phyloP scores from a whole-genome alignment of 2,888 invertebrate genomes.

The Caenorhabditis virilis region DNA sequence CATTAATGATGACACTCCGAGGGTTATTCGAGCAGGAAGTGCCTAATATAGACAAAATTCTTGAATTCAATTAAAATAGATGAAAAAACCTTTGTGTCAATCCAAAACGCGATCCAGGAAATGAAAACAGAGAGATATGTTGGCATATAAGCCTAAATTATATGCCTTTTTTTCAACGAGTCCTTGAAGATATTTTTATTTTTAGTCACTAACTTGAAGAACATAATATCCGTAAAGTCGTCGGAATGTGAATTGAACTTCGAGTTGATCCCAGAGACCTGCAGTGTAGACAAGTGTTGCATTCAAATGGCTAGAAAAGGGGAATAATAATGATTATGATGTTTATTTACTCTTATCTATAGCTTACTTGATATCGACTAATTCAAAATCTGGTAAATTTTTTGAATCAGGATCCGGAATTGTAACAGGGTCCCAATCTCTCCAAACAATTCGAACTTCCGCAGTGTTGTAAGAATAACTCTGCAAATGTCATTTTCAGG shows the following conservation, averaged over 20 bases:
- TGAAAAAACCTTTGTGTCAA: constrained; percentile 68
- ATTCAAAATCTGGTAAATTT: constrained; percentile 67
- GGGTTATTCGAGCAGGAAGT: constrained; percentile 67
- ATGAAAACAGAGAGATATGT: constrained; percentile 68
- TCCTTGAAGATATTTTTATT: not conserved
- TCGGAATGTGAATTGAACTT: constrained; percentile 65
- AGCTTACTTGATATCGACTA: constrained; percentile 51
- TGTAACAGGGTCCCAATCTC: constrained; percentile 66
- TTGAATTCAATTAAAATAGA: no score
- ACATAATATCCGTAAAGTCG: constrained; percentile 68
- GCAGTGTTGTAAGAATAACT: constrained; percentile 69
- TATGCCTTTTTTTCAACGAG: not conserved
- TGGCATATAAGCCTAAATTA: constrained; percentile 67
- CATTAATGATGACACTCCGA: constrained; percentile 65
- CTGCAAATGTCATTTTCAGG: constrained; percentile 44
- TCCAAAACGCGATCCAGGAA: constrained; percentile 69
- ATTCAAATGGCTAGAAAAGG: constrained; percentile 51
- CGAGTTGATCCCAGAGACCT: constrained; percentile 68
- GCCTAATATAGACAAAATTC: no score
- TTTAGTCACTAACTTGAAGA: constrained; percentile 53
- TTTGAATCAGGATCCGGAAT: constrained; percentile 66
- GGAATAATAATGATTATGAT: no score
- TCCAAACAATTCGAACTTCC: constrained; percentile 68
- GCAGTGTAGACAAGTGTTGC: constrained; percentile 67
- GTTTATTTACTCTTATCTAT: not conserved